Evolutionary conservation across 2,797 vertebrate species (phyloP).

Genomic region (Threskiornis aethiopicus): DNA sequence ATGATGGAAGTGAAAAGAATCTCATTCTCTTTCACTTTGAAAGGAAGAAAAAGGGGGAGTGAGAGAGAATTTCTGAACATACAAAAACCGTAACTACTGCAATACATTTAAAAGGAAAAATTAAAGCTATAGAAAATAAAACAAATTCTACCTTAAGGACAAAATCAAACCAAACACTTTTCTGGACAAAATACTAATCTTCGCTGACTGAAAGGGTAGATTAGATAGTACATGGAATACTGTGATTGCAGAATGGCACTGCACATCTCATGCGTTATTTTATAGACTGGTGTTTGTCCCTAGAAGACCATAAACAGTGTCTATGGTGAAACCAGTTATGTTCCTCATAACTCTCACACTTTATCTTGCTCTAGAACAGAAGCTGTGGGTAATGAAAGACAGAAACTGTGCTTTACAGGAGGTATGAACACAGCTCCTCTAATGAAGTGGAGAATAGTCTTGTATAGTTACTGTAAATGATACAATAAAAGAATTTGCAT

Average conservation of each 20-base stretch:
- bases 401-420: background rate
- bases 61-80: background rate
- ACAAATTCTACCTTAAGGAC: background rate
- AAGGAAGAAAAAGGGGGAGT: background rate
- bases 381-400: background rate
- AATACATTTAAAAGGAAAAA: background rate
- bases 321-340: background rate
- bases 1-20: conserved; percentile 12
- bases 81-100: background rate
- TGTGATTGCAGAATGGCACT: background rate
- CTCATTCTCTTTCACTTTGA: background rate
- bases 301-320: background rate
- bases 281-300: background rate
- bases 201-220: background rate
- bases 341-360: background rate
- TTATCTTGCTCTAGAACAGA: background rate
- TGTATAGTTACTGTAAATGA: background rate
- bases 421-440: background rate
- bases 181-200: background rate
- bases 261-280: background rate
- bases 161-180: background rate
- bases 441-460: background rate
- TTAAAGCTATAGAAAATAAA: background rate
- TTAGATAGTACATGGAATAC: background rate
- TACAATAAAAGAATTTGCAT: background rate